phyloP scores from a whole-genome alignment of 2,113 vertebrate genomes.

The Ammodramus savannarum region DNA sequence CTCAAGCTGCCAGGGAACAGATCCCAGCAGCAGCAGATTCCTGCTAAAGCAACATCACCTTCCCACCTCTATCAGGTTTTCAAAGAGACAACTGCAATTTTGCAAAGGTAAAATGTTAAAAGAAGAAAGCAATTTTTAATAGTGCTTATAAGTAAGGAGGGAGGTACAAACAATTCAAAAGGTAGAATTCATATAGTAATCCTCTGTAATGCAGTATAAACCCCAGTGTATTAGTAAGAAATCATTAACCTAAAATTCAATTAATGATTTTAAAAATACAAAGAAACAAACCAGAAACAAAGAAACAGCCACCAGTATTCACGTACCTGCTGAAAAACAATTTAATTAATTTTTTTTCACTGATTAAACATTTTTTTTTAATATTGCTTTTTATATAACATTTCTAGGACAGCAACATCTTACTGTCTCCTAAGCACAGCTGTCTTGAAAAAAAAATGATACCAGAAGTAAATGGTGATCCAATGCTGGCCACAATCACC shows the following conservation, averaged over 20 bases:
- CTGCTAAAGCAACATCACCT: neutral
- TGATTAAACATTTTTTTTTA: rapidly evolving
- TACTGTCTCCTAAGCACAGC: neutral
- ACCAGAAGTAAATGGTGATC: neutral
- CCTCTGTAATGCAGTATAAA: neutral
- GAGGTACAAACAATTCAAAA: neutral
- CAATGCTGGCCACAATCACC: neutral
- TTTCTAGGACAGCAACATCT: neutral
- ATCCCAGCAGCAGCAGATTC: neutral
- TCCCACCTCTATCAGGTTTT: neutral
- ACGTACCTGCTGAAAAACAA: neutral
- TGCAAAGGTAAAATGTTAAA: neutral
- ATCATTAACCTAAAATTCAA: neutral
- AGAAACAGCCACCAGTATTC: neutral
- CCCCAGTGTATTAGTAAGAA: neutral
- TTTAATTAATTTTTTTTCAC: neutral
- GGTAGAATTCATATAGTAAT: neutral
- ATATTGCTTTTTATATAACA: neutral
- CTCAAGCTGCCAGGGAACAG: neutral
- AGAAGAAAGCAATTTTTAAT: neutral
- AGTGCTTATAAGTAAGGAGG: neutral
- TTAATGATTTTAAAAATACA: neutral
- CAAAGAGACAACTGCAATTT: neutral
- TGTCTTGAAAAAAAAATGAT: rapidly evolving
- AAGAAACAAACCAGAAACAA: neutral